A percentile compares a stretch with the other conserved stretches of the same genome.
Evolutionary conservation across 2,888 invertebrate genomes (phyloP).

Genomic region (Eupeodes latifasciatus): DNA sequence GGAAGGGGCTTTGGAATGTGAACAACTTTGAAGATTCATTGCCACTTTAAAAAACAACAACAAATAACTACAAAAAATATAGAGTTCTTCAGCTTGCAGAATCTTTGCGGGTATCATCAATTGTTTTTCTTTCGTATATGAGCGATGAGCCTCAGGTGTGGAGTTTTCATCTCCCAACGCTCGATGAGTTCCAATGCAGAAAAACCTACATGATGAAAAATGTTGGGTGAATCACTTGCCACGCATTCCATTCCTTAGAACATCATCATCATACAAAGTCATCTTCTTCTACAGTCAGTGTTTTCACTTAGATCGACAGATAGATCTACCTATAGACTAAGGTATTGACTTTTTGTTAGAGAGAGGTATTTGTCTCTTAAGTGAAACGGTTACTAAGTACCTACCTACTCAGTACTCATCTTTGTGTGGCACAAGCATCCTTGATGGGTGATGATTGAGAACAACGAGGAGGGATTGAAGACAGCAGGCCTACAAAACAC

Average conservation of each 20-base stretch:
- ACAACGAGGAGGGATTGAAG: not conserved
- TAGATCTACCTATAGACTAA: not conserved
- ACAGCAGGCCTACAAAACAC: not conserved
- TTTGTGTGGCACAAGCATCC: conserved; percentile 2
- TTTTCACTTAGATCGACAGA: conserved; percentile 12
- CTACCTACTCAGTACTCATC: not conserved
- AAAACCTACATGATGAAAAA: not conserved
- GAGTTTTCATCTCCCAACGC: not conserved
- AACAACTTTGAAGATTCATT: conserved; percentile 29
- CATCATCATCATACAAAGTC: not conserved
- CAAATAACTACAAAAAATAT: not conserved
- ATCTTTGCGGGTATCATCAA: conserved; percentile 1
- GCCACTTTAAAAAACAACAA: conserved; percentile 5
- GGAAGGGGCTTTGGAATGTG: conserved; percentile 22
- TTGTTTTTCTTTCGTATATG: too few species aligned
- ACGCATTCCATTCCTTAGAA: conserved; percentile 20
- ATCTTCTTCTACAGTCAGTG: conserved; percentile 1
- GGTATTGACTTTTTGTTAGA: conserved; percentile 25
- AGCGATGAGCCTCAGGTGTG: not conserved
- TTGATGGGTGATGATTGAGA: not conserved
- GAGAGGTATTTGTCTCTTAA: conserved; percentile 6
- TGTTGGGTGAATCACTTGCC: conserved; percentile 5
- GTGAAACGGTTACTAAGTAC: conserved; percentile 22
- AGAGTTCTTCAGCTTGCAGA: not conserved
- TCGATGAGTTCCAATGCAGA: too few species aligned